Evolutionary conservation across 2,797 vertebrate species (phyloP), one percentile per base, ranked within the genome.

Genomic region (Myotis daubentonii): DNA sequence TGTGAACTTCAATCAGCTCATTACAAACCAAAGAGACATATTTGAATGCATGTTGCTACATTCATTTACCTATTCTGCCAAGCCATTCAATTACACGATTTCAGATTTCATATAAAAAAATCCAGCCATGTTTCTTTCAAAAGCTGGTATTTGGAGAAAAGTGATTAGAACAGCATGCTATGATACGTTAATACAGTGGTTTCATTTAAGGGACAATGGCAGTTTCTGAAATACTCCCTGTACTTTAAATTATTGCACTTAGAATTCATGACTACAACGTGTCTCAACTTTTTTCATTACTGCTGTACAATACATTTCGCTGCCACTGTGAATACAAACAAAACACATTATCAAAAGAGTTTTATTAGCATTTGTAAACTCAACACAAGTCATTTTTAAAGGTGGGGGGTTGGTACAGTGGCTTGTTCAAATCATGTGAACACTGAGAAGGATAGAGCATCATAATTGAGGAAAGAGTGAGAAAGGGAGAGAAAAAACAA

Each of bases 141-240:
- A 97, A 95, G 87, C 74, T 65, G 71, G 93, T 94, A 94, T 94
- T 94, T 96, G 75, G 86, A 94, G 74, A 49, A 83, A 96, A 95
- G 92, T 95, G 92, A 96, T 95, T 96, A 94, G 89, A 95, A 95
- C 96, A 96, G 89, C 92, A 91, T 76, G 89, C 88, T 96, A 94
- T 96, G 57, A 89, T 95, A 92, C 33, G 6, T 93, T 53, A 95
- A 95, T 41, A 92, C 33, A 44, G 93, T 88, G 86, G 87, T 96
- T 96, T 95, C 94, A 97, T 94, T 97, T 93, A 93, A 96, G 23
- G 49, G 17, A 87, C 78, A 96, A 96, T 89, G 91, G 95, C 0
- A 49, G 86, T 93, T 96, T 91, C 91, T 93, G 30, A 97, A 97
- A 94, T 91, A 92, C 53, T 96, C 78, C 25, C n/a, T 60, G 60